phyloP scores from a whole-genome alignment of 2,888 invertebrate genomes.

The Drosophila longiperda region DNA sequence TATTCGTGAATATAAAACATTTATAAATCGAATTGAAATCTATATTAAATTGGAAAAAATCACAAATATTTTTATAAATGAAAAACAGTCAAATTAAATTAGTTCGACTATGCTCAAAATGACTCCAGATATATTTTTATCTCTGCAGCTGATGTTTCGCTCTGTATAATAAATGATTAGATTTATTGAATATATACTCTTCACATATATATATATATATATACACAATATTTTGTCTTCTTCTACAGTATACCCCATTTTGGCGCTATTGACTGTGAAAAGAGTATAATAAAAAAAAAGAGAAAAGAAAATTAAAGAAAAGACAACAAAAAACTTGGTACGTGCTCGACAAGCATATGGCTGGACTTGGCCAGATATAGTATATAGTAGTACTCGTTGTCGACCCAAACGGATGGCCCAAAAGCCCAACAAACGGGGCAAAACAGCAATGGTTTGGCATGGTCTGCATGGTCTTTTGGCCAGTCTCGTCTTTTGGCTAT shows the following conservation, averaged over 20 bases:
- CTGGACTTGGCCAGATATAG: conserved; percentile 49
- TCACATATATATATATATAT: not conserved
- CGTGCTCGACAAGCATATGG: conserved; percentile 58
- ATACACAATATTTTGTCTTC: not conserved
- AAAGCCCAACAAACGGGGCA: conserved; percentile 30
- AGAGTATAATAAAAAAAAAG: not conserved
- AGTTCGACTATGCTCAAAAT: not conserved
- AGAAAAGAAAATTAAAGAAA: conserved; percentile 20
- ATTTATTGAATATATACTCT: not conserved
- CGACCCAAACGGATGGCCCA: conserved; percentile 7
- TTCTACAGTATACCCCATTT: not conserved
- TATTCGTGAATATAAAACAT: not conserved
- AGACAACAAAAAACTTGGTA: conserved; percentile 37
- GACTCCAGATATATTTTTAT: not conserved
- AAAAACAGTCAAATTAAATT: not conserved
- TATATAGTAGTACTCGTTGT: conserved; percentile 13
- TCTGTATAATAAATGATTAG: not conserved
- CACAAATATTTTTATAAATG: not conserved
- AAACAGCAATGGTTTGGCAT: not conserved
- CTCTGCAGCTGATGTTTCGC: not conserved
- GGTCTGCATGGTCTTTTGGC: conserved; percentile 27
- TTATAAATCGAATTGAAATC: not conserved
- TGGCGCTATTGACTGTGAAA: not conserved
- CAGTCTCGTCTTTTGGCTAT: conserved; percentile 20
- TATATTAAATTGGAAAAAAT: not conserved